Evolutionary conservation across 1,140 invertebrate species (phyloP), one percentile per base, ranked within the genome.

Genomic region (Leptinotarsa lineolata): DNA sequence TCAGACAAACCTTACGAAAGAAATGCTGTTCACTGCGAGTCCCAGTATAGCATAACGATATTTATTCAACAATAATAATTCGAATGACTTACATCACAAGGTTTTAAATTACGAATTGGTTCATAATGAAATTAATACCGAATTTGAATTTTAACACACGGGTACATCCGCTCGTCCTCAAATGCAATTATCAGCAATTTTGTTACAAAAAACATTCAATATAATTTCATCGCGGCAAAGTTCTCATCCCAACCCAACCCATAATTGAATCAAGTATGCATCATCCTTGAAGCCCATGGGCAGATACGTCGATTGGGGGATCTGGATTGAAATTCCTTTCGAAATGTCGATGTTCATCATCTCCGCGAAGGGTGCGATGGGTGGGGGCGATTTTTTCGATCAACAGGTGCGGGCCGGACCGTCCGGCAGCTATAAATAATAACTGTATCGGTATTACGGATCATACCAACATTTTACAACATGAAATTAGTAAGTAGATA

Each of bases 401-500:
- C 0, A 18, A 54, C 13, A 65, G 63, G 63, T 65, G 63, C 63
- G 24, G 39, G 63, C 22, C 63, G 21, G 63, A 65, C 63, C 24
- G 16, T 65, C 22, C 20, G 22, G 63, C 22, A 30, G 11, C 22
- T 65, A 65, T 65, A 65, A 65, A 65, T 65, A 65, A 65, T 65
- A 54, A 54, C 4, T 65, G 63, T 65, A 65, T 21, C 63, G n/a
- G 18, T 8, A 65, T 65, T 65, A 65, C 22, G n/a, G 22, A 21
- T 3, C 63, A 65, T 65, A 21, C 8, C 22, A 65, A 65, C 63
- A 65, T 39, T 65, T 65, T 65, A 21, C 63, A 65, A 24, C 63
- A 65, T 65, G 63, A 65, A 65, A 65, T 39, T 65, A 24, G 63
- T 65, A 65, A 65, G 63, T 65, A 65, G 63, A n/a, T 39, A n/a